Evolutionary conservation across 1,140 invertebrate species (phyloP).

Genomic region (Aporrectodea caliginosa): DNA sequence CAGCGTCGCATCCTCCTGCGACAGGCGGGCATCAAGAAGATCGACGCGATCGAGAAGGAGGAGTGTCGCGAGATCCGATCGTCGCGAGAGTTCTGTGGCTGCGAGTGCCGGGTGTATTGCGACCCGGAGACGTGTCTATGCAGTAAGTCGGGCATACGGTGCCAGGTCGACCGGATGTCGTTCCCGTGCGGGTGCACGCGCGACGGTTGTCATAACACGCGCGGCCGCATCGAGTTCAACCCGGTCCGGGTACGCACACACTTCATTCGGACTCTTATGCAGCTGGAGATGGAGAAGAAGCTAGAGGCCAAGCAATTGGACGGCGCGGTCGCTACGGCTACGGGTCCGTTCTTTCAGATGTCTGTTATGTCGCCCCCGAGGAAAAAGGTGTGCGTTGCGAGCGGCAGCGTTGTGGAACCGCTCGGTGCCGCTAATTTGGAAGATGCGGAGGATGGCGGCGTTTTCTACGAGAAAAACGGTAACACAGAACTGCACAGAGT

Average conservation of each 20-base stretch:
- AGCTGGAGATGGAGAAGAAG: constrained; percentile 83
- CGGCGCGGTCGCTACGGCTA: not conserved
- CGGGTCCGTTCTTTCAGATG: not conserved
- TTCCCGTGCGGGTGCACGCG: constrained; percentile 94
- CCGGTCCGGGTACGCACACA: constrained; percentile 92
- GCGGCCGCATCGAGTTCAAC: constrained; percentile 92
- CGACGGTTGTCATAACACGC: constrained; percentile 87
- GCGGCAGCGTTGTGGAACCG: not conserved
- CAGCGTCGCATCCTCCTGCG: constrained; percentile 80
- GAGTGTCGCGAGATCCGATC: constrained; percentile 86
- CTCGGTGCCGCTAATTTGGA: not conserved
- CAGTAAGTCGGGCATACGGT: constrained; percentile 90
- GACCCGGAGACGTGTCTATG: constrained; percentile 93
- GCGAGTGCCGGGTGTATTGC: constrained; percentile 86
- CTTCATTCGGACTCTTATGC: constrained; percentile 94
- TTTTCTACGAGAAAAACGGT: not conserved
- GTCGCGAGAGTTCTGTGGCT: constrained; percentile 86
- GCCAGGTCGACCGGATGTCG: constrained; percentile 89
- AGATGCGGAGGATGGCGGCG: not conserved
- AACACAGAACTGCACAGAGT: not conserved
- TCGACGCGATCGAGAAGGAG: constrained; percentile 88
- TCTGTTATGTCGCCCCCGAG: not conserved
- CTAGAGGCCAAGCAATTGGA: not conserved
- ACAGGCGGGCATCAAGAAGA: constrained; percentile 85
- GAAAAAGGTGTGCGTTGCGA: not conserved